Conservation (phyloP, 2,888 invertebrate genomes). For the Yponomeuta cagnagella region DNA sequence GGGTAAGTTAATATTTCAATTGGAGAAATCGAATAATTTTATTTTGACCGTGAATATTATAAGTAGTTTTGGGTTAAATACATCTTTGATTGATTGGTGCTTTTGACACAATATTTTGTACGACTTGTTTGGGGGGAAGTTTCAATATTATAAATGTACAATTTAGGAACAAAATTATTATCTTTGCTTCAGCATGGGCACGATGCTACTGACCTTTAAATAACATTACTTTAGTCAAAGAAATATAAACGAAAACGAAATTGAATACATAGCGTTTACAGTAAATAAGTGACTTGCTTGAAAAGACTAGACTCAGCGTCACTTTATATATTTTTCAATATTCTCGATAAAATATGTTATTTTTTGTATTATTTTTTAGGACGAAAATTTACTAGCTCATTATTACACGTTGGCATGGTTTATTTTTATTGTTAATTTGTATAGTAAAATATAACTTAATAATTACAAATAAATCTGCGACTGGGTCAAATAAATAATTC, state of each 20-base stretch:
- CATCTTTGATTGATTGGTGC: not conserved
- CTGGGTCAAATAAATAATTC: slow-evolving; percentile 36
- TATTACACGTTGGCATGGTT: not conserved
- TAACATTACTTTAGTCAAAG: not conserved
- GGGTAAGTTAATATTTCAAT: not conserved
- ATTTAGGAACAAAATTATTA: too few relatives aligned
- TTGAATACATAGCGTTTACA: not conserved
- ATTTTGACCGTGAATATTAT: too few relatives aligned
- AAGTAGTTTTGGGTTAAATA: too few relatives aligned
- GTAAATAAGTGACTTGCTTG: slow-evolving; percentile 17
- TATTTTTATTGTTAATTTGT: not conserved
- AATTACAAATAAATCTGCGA: slow-evolving; percentile 36
- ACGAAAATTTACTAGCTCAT: slow-evolving; percentile 17
- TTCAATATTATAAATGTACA: too few relatives aligned
- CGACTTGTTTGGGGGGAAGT: slow-evolving; percentile 36
- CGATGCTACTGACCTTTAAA: not conserved
- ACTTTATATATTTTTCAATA: slow-evolving; percentile 19
- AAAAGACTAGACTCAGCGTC: slow-evolving; percentile 42
- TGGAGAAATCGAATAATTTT: too few relatives aligned
- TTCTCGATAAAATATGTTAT: slow-evolving; percentile 10
- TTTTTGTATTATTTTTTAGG: not conserved
- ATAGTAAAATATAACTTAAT: slow-evolving; percentile 19
- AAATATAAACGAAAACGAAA: not conserved
- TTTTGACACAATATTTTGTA: slow-evolving; percentile 62
- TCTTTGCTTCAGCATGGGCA: not conserved